Evolutionary conservation across 2,888 invertebrate genomes (phyloP).

Genomic region (Brassicogethes aeneus): DNA sequence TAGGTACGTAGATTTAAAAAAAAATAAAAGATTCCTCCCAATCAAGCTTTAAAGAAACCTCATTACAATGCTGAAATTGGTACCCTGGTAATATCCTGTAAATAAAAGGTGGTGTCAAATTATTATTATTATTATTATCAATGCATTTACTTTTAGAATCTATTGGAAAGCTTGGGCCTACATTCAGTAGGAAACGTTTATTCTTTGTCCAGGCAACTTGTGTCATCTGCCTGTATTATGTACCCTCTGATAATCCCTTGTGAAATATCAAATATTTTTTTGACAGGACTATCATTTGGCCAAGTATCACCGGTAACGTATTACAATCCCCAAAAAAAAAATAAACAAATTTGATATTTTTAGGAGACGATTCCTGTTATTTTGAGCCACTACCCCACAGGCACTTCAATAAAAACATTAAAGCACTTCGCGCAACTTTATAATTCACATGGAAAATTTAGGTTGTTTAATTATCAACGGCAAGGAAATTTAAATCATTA

Average conservation of each 20-base stretch:
- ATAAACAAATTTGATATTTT: conserved; percentile 14
- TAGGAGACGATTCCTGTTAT: conserved; percentile 54
- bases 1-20: too few species aligned
- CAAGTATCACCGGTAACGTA: conserved; percentile 4
- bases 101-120: too few species aligned
- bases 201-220: neutral
- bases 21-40: too few species aligned
- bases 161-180: conserved; percentile 2
- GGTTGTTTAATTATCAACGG: conserved; percentile 56
- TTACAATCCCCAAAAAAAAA: neutral
- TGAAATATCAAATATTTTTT: neutral
- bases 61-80: too few species aligned
- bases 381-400: conserved; percentile 55
- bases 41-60: too few species aligned
- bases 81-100: too few species aligned
- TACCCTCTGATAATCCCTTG: neutral
- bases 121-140: too few species aligned
- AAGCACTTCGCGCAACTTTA: conserved; percentile 57
- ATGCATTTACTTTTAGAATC: neutral
- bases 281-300: neutral
- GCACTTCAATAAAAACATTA: conserved; percentile 57
- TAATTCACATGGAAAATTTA: conserved; percentile 28
- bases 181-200: neutral
- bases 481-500: conserved; percentile 47
- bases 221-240: neutral